These are phyloP conservation scores for Dryas iulia DNA, from an alignment of 1,140 invertebrate genomes.

Conservation along the genomic window DNA sequence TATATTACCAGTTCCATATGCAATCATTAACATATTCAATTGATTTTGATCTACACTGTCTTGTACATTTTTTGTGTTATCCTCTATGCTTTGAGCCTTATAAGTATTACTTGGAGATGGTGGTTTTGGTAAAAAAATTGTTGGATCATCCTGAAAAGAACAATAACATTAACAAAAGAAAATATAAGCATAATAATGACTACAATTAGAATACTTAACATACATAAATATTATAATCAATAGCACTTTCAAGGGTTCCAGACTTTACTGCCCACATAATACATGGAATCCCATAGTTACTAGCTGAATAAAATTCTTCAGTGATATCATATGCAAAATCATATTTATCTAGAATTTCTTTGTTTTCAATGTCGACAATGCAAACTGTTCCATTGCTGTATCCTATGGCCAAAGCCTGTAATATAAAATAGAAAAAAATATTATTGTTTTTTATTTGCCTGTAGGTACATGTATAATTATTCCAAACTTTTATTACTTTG, in stretches of 20 bases:
- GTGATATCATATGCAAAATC: conserved; percentile 75
- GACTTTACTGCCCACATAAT: conserved; percentile 82
- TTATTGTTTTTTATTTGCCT: too few species aligned
- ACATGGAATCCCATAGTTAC: conserved; percentile 75
- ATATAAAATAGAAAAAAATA: too few species aligned
- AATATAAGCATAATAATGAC: background rate
- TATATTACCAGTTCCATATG: conserved; percentile 86
- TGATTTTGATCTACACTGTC: conserved; percentile 85
- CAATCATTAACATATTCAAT: conserved; percentile 89
- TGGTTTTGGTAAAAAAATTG: conserved; percentile 79
- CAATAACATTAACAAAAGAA: background rate
- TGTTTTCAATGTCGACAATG: conserved; percentile 93
- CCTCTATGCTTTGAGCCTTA: conserved; percentile 76
- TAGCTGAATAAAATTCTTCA: conserved; percentile 58
- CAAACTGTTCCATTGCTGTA: conserved; percentile 86
- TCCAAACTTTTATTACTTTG: conserved; percentile 82
- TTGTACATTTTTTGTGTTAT: conserved; percentile 82
- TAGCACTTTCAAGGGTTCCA: conserved; percentile 61
- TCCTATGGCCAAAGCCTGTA: conserved; percentile 79
- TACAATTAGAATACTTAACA: conserved; percentile 26
- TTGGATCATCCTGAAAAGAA: conserved; percentile 78
- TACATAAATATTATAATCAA: conserved; percentile 73
- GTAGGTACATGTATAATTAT: background rate
- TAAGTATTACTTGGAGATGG: conserved; percentile 58
- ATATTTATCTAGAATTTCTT: conserved; percentile 88